Evolutionary conservation across 2,888 invertebrate species (phyloP).

Genomic region (Cyrtodaria siliqua): DNA sequence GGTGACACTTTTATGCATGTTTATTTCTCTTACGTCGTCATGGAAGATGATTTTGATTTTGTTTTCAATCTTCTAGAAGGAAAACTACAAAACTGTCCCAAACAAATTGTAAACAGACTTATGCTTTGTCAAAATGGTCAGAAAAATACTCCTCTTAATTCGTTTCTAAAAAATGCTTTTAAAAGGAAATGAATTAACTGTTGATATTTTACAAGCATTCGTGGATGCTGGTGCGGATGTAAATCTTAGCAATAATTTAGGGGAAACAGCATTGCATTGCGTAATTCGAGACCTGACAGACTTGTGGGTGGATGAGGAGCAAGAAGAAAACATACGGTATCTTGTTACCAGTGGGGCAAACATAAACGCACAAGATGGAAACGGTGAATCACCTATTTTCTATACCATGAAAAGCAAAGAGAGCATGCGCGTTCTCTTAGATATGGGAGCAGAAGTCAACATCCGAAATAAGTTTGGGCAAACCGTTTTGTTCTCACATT

Average conservation of each 20-base stretch:
- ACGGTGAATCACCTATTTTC: neutral
- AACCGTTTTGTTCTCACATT: conserved; percentile 15
- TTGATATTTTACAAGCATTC: neutral
- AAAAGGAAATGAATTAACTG: neutral
- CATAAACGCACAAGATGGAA: neutral
- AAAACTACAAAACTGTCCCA: neutral
- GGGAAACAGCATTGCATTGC: neutral
- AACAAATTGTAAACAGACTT: neutral
- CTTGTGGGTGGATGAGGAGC: neutral
- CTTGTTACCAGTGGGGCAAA: neutral
- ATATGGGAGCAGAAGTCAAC: neutral
- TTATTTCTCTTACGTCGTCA: neutral
- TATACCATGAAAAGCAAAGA: too few species aligned
- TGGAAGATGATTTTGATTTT: neutral
- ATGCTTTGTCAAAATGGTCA: neutral
- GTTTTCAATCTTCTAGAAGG: neutral
- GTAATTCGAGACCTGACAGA: neutral
- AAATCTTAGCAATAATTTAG: neutral
- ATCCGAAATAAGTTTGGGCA: conserved; percentile 10
- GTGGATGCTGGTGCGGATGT: neutral
- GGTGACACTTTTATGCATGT: neutral
- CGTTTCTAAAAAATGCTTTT: neutral
- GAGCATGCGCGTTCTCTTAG: neutral
- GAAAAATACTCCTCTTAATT: neutral
- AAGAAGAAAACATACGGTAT: neutral